Percentiles rank a stretch among this genome's conserved stretches.
Evolutionary conservation across 37 sponge, comb jelly and placozoan genomes (phyloP).

Genomic region (Halisarca cf. caerulea): DNA sequence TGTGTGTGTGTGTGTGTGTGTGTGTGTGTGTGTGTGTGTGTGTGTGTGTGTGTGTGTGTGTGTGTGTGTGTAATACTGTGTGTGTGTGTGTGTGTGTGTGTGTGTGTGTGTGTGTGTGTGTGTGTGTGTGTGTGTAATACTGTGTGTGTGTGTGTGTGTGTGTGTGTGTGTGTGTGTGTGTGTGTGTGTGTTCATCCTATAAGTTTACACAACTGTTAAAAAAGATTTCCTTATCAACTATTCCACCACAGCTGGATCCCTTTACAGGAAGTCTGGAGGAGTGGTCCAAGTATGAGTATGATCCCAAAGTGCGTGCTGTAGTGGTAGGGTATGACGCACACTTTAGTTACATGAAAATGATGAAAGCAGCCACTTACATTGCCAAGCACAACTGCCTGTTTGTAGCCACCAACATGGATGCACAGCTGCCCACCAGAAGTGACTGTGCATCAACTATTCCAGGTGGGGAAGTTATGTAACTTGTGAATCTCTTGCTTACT

Average conservation of each 20-base stretch:
- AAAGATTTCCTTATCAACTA: too few relatives aligned
- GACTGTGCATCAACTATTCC: constrained; percentile 51
- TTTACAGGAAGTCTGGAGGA: constrained; percentile 53
- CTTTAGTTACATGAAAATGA: constrained; percentile 82
- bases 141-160: too few relatives aligned
- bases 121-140: too few relatives aligned
- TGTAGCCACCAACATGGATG: constrained; percentile 85
- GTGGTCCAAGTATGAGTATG: constrained; percentile 58
- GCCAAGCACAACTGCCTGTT: constrained; percentile 67
- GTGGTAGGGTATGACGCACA: constrained; percentile 75
- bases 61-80: background rate
- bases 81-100: constrained; percentile 6
- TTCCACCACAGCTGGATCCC: constrained; percentile 67
- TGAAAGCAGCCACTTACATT: constrained; percentile 77
- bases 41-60: background rate
- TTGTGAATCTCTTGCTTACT: too few relatives aligned
- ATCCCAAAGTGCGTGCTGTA: constrained; percentile 78
- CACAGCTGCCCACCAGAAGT: constrained; percentile 51
- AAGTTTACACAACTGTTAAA: background rate
- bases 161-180: background rate
- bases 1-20: background rate
- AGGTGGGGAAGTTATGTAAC: constrained; percentile 35
- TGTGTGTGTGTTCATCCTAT: background rate
- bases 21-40: too few relatives aligned
- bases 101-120: too few relatives aligned